Conservation (phyloP, 2,888 invertebrate genomes). For the Ophraella communa region DNA sequence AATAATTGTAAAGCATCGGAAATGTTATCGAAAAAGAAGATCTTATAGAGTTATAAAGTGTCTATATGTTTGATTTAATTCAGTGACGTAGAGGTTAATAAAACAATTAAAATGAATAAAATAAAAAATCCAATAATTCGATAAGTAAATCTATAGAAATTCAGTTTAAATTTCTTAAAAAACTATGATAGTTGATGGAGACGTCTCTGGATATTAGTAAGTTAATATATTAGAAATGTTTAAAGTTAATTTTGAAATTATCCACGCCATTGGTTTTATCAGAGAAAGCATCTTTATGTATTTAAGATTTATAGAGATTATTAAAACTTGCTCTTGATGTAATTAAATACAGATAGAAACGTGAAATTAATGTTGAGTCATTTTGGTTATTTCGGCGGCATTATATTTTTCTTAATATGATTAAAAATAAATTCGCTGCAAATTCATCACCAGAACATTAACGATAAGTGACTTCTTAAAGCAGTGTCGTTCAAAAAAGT, state of each 20-base stretch:
- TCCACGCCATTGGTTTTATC: conserved; percentile 21
- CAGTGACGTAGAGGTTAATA: neutral
- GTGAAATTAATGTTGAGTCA: conserved; percentile 41
- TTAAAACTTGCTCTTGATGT: conserved; percentile 37
- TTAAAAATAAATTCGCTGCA: conserved; percentile 25
- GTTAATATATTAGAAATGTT: too few relatives aligned
- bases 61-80: neutral
- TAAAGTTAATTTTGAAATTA: too few relatives aligned
- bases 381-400: conserved; percentile 32
- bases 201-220: too few relatives aligned
- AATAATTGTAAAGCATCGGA: conserved; percentile 26
- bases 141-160: too few relatives aligned
- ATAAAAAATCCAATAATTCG: too few relatives aligned
- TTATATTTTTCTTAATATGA: conserved; percentile 26
- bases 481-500: neutral
- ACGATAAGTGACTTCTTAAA: conserved; percentile 28
- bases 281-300: conserved; percentile 30
- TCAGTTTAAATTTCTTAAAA: too few relatives aligned
- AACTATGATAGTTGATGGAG: too few relatives aligned
- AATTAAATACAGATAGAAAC: conserved; percentile 42
- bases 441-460: conserved; percentile 27
- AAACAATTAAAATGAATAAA: too few relatives aligned
- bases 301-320: conserved; percentile 41
- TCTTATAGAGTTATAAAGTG: conserved; percentile 11
- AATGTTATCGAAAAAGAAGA: conserved; percentile 20